phyloP scores from a whole-genome alignment of 2,797 vertebrate species.

The Acanthis flammea region DNA sequence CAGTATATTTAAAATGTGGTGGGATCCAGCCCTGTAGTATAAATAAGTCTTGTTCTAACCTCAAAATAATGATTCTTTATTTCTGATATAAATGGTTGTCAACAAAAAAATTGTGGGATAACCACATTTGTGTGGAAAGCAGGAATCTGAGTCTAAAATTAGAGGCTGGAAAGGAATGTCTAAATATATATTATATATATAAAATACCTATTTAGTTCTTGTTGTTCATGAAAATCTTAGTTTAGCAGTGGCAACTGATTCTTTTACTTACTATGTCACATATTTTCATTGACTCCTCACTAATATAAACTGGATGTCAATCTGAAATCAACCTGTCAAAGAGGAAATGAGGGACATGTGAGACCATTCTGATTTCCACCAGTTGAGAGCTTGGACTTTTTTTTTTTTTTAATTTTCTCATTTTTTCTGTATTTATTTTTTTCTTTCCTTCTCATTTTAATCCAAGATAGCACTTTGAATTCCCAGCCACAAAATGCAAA shows the following conservation, averaged over 20 bases:
- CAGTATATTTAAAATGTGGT: conserved; percentile 46
- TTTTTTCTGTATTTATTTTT: fast-evolving
- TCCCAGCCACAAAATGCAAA: neutral
- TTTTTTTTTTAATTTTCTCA: fast-evolving
- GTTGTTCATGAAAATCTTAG: neutral
- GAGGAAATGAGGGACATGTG: neutral
- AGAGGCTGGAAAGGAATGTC: neutral
- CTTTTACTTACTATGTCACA: neutral
- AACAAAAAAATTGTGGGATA: neutral
- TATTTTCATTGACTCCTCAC: neutral
- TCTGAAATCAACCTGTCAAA: neutral
- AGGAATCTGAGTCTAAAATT: neutral
- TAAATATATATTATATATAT: neutral
- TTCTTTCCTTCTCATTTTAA: neutral
- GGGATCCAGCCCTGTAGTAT: neutral
- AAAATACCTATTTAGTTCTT: neutral
- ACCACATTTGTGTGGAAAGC: neutral
- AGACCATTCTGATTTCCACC: neutral
- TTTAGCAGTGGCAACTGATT: neutral
- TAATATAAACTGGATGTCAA: neutral
- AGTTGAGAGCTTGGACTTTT: neutral
- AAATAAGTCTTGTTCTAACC: conserved; percentile 37
- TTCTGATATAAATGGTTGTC: conserved; percentile 34
- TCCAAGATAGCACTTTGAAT: neutral
- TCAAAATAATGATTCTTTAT: conserved; percentile 46